Conservation (phyloP, 2,113 vertebrate genomes). For the Cisticola juncidis region DNA sequence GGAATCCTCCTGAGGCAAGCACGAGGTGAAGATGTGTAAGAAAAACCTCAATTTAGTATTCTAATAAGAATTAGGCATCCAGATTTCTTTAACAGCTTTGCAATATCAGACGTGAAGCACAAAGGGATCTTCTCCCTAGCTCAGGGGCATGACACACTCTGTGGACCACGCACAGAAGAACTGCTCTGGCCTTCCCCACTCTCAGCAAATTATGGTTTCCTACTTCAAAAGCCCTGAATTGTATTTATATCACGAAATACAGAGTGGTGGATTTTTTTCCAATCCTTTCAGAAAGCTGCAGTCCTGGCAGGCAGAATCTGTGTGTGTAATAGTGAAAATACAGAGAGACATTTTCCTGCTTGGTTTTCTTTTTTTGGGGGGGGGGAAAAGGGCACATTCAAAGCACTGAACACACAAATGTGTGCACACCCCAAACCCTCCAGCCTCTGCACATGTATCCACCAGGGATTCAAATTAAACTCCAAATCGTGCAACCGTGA, state of each 20-base stretch:
- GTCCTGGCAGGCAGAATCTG: background rate
- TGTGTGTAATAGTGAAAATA: background rate
- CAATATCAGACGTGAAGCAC: background rate
- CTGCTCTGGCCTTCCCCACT: background rate
- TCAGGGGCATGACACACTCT: background rate
- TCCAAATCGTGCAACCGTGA: slow-evolving; percentile 41
- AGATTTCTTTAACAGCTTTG: background rate
- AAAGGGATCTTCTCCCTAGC: background rate
- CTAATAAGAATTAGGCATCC: background rate
- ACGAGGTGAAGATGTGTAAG: background rate
- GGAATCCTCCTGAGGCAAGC: background rate
- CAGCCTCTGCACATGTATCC: background rate
- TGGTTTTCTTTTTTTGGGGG: background rate
- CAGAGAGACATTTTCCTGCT: background rate
- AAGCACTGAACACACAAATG: background rate
- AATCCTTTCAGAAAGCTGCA: background rate
- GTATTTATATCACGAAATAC: background rate
- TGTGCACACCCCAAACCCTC: background rate
- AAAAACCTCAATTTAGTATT: slow-evolving; percentile 9
- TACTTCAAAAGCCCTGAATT: background rate
- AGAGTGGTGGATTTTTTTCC: background rate
- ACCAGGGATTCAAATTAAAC: slow-evolving; percentile 58
- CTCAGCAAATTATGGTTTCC: background rate
- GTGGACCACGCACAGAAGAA: background rate
- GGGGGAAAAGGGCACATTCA: background rate